A percentile compares a stretch with the other conserved stretches of the same genome.
phyloP scores from a whole-genome alignment of 2,113 vertebrate species.

The Cinclus mexicanus region DNA sequence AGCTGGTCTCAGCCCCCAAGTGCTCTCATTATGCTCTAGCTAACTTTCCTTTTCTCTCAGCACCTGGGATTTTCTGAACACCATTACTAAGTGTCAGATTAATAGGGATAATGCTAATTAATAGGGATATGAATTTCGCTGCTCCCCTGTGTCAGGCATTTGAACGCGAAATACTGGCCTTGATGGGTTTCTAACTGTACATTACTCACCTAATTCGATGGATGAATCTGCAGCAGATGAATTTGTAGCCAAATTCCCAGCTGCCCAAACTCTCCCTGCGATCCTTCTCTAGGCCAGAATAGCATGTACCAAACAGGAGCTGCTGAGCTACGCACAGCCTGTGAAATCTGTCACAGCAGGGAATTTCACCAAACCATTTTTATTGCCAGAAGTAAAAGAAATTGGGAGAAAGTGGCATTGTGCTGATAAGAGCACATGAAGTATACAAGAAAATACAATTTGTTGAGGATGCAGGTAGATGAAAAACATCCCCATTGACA shows the following conservation, averaged over 20 bases:
- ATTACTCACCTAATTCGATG: fast-evolving
- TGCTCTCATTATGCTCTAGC: background rate
- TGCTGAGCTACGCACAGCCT: background rate
- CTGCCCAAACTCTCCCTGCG: background rate
- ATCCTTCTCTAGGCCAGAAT: background rate
- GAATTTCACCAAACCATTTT: background rate
- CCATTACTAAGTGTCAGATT: background rate
- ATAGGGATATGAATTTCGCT: background rate
- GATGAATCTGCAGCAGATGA: background rate
- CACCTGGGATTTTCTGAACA: background rate
- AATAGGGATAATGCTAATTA: no score
- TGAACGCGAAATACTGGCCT: background rate
- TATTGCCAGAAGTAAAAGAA: background rate
- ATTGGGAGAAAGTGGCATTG: background rate
- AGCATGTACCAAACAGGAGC: background rate
- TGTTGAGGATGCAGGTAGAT: constrained; percentile 10
- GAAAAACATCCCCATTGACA: constrained; percentile 29
- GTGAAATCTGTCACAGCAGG: background rate
- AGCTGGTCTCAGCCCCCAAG: background rate
- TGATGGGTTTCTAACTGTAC: background rate
- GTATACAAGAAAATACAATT: constrained; percentile 12
- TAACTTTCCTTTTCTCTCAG: background rate
- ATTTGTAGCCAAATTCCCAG: background rate
- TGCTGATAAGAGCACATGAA: constrained; percentile 29
- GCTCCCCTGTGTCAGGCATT: background rate